Base-by-base conservation (phyloP, 2,113 vertebrate genomes). In the Acinonyx jubatus region DNA sequence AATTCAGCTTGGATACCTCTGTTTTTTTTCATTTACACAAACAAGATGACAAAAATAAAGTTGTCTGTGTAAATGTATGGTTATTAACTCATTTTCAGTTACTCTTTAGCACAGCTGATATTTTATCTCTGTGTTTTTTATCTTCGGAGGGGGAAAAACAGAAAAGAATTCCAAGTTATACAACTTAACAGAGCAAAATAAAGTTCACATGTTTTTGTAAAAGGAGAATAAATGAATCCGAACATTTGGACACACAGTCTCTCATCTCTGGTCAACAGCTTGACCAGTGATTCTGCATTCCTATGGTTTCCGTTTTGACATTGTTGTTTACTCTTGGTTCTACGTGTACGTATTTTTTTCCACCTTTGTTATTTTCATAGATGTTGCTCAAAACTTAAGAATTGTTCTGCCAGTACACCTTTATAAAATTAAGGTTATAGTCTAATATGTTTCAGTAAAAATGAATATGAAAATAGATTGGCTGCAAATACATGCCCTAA, bases 1-100 rank as follows among this genome's bases (percentile, higher is more conserved):
- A 71, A 33, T 94, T 95, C 25, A 7, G 27, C 78, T 94, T 89
- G 68, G 31, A 87, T 86, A 66, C 45, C 29, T 91, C 65, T 65
- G 3, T 11, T 82, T 95, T 82, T 95, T 96, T 78, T 29, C 71
- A 63, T 93, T 96, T 81, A 91, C 74, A 90, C 66, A 95, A 88
- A 80, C n/a, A 86, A 48, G 95, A 63, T 76, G 57, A 79, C 57
- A 82, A 92, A 91, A 94, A 89, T 78, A 96, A 96, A 78, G 7
- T 69, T 52, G 11, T 33, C 45, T 83, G 66, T 78, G 27, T 92
- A 86, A 89, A 87, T 74, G 31, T 83, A 91, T 90, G 68, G 27
- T 63, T 63, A 81, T 38, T 92, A 55, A 74, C 71, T 84, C 41
- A 85, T 41, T 93, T 93, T 19, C 78, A 91, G 38, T 57, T 76